These are phyloP conservation scores for Mythimna loreyi DNA, from an alignment of 2,888 invertebrate species.

Conservation along the genomic window DNA sequence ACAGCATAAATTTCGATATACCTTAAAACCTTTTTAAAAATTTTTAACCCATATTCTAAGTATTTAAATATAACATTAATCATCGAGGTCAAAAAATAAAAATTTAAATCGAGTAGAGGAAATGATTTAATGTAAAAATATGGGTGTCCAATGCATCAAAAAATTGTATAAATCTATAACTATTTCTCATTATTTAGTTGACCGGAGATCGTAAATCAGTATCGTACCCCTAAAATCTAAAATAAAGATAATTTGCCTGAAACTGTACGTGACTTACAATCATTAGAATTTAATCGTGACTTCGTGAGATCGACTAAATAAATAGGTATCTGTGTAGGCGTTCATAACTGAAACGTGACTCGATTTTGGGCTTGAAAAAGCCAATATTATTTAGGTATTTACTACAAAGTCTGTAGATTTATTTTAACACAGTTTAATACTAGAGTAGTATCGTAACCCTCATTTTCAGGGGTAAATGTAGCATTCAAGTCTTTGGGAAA, in stretches of 20 bases:
- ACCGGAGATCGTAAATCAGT: not conserved
- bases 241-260: slow-evolving; percentile 24
- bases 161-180: not conserved
- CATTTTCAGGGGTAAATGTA: slow-evolving; percentile 9
- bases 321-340: slow-evolving; percentile 15
- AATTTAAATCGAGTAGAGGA: not conserved
- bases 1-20: too few species aligned
- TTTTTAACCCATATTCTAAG: not conserved
- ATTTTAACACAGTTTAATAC: slow-evolving; percentile 11
- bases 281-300: slow-evolving; percentile 20
- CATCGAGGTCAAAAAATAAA: not conserved
- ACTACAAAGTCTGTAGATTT: not conserved
- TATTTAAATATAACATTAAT: not conserved
- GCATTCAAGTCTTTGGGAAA: slow-evolving; percentile 25
- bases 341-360: slow-evolving; percentile 40
- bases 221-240: slow-evolving; percentile 18
- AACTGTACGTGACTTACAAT: slow-evolving; percentile 47
- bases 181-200: not conserved
- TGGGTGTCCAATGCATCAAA: not conserved
- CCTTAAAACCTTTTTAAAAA: not conserved
- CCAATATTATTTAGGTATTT: slow-evolving; percentile 15
- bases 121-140: not conserved
- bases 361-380: slow-evolving; percentile 20
- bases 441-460: not conserved
- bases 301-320: slow-evolving; percentile 33